A percentile compares a stretch with the other conserved stretches of the same genome.
phyloP scores from a whole-genome alignment of 2,888 invertebrate species.

The Dinocampus coccinellae region DNA sequence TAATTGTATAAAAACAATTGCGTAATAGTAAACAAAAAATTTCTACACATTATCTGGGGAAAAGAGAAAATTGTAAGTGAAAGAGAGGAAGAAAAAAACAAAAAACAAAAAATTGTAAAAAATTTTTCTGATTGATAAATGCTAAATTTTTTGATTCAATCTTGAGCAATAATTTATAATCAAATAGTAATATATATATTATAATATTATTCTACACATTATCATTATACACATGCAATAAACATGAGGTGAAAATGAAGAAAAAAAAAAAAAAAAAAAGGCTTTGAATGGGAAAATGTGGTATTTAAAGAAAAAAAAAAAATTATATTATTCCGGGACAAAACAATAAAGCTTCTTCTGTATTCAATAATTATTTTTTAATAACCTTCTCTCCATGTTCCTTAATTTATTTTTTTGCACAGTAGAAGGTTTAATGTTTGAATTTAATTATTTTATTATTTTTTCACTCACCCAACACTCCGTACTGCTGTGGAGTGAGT shows the following conservation, averaged over 20 bases:
- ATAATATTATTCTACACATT: conserved; percentile 2
- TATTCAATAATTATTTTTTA: conserved; percentile 1
- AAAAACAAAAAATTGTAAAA: background rate
- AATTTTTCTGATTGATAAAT: background rate
- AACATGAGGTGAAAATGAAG: too few species aligned
- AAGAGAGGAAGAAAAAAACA: too few species aligned
- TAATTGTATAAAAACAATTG: background rate
- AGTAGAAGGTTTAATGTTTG: background rate
- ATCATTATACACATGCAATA: background rate
- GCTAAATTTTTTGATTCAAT: conserved; percentile 7
- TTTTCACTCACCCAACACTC: conserved; percentile 85
- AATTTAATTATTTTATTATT: too few species aligned
- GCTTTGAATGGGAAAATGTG: conserved; percentile 3
- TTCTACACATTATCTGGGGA: background rate
- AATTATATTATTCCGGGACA: conserved; percentile 21
- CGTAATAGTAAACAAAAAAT: background rate
- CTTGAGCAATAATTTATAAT: conserved; percentile 24
- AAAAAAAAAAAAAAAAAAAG: background rate
- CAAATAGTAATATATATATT: background rate
- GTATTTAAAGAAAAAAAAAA: conserved; percentile 9
- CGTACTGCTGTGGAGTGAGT: conserved; percentile 88
- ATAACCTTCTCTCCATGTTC: background rate
- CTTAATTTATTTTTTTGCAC: background rate
- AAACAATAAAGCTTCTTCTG: conserved; percentile 31
- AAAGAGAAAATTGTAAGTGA: too few species aligned